A percentile compares a stretch with the other conserved stretches of the same genome.
phyloP scores from a whole-genome alignment of 2,113 vertebrate species.

The Cromileptes altivelis region DNA sequence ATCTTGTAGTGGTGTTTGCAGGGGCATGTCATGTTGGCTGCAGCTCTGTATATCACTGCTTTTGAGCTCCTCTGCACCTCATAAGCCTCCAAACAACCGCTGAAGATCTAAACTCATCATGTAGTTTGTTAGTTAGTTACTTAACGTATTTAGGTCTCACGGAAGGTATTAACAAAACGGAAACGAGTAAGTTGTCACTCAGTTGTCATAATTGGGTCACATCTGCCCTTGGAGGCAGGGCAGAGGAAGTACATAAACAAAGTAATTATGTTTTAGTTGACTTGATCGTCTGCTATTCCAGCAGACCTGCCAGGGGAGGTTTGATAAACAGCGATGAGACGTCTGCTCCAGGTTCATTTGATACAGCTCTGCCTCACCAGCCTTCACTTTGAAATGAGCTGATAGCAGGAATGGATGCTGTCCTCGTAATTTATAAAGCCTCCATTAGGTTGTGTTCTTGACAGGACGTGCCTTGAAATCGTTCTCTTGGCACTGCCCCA shows the following conservation, averaged over 20 bases:
- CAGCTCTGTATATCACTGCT: neutral
- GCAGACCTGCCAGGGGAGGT: conserved; percentile 56
- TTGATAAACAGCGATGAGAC: conserved; percentile 65
- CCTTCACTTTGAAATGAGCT: conserved; percentile 61
- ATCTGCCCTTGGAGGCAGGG: conserved; percentile 67
- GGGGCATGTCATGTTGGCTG: too few species aligned
- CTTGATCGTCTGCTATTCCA: conserved; percentile 59
- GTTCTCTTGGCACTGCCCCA: conserved; percentile 31
- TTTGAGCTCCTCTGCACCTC: neutral
- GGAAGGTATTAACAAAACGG: conserved; percentile 33
- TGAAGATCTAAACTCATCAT: neutral
- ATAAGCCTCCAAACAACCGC: neutral
- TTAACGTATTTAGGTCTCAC: neutral
- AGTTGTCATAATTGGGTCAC: conserved; percentile 74
- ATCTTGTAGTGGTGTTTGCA: too few species aligned
- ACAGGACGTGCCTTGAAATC: conserved; percentile 63
- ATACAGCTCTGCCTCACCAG: conserved; percentile 52
- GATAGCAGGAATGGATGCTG: conserved; percentile 64
- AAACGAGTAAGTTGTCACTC: conserved; percentile 55
- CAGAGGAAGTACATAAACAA: conserved; percentile 69
- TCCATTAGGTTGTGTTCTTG: conserved; percentile 66
- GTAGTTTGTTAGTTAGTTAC: neutral
- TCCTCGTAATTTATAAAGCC: conserved; percentile 69
- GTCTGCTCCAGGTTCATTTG: conserved; percentile 65
- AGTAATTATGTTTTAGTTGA: conserved; percentile 78